These are phyloP conservation scores for Pipistrellus pipistrellus DNA, from an alignment of 2,797 vertebrate genomes.

Conservation along the genomic window DNA sequence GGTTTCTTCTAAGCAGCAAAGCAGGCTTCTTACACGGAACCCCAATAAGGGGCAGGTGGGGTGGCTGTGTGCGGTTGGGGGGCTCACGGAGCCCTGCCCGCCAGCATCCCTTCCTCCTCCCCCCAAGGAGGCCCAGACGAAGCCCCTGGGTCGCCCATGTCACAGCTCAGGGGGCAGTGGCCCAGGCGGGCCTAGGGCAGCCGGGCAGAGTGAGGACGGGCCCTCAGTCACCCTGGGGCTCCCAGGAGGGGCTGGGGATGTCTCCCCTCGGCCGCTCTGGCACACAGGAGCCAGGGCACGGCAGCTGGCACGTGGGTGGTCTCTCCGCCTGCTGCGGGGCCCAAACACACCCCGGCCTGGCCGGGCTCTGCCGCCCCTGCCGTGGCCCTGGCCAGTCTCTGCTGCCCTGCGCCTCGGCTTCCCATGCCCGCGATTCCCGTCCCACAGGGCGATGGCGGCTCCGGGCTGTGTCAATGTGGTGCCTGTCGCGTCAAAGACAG, in stretches of 20 bases:
- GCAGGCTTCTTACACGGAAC: not conserved
- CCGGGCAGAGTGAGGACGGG: not conserved
- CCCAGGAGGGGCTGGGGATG: rapidly evolving
- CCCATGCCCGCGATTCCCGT: not conserved
- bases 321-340: not conserved
- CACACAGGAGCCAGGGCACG: rapidly evolving
- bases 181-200: not conserved
- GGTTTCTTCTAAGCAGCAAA: not conserved
- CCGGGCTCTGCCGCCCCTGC: not conserved
- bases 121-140: not conserved
- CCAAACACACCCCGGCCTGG: not conserved
- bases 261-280: not conserved
- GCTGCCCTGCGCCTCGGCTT: not conserved
- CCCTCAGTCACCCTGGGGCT: not conserved
- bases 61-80: rapidly evolving
- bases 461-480: rapidly evolving
- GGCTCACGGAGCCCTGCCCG: not conserved
- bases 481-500: not conserved
- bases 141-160: not conserved
- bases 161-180: not conserved
- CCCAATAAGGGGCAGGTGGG: not conserved
- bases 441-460: not conserved
- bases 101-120: not conserved
- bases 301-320: not conserved
- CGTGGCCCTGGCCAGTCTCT: not conserved